phyloP scores from a whole-genome alignment of 2,797 vertebrate species.

The Alcedo atthis region DNA sequence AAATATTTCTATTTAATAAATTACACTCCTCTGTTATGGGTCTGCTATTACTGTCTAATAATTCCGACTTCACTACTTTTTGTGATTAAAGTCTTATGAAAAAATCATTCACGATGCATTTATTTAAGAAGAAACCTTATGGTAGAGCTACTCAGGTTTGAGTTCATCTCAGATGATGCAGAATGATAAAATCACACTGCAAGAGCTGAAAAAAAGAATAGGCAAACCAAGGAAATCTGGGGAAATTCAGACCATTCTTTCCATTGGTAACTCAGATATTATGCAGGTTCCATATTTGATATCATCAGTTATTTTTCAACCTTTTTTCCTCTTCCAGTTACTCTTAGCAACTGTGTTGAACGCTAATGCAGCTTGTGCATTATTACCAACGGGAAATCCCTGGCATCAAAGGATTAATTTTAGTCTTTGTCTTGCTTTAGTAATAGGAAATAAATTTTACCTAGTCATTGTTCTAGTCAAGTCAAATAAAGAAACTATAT shows the following conservation, averaged over 20 bases:
- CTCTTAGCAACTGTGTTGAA: conserved; percentile 55
- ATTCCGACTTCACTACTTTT: neutral
- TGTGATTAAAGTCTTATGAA: neutral
- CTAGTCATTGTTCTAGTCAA: conserved; percentile 46
- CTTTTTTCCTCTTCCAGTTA: conserved; percentile 27
- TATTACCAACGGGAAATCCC: conserved; percentile 58
- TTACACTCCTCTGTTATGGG: neutral
- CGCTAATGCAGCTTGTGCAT: conserved; percentile 33
- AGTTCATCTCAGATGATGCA: neutral
- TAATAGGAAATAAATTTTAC: conserved; percentile 69
- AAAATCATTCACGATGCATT: neutral
- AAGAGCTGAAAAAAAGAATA: neutral
- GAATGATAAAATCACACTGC: neutral
- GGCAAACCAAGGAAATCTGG: neutral
- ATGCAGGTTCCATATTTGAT: conserved; percentile 10
- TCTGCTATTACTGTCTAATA: neutral
- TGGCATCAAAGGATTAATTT: conserved; percentile 66
- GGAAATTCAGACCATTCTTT: neutral
- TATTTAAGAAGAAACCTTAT: neutral
- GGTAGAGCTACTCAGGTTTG: neutral
- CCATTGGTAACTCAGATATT: neutral
- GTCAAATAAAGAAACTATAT: conserved; percentile 63
- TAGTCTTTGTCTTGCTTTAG: conserved; percentile 44
- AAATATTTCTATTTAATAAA: neutral
- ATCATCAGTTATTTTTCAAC: conserved; percentile 40